Conservation (phyloP, 2,888 invertebrate genomes). For the Cantharis lateralis region DNA sequence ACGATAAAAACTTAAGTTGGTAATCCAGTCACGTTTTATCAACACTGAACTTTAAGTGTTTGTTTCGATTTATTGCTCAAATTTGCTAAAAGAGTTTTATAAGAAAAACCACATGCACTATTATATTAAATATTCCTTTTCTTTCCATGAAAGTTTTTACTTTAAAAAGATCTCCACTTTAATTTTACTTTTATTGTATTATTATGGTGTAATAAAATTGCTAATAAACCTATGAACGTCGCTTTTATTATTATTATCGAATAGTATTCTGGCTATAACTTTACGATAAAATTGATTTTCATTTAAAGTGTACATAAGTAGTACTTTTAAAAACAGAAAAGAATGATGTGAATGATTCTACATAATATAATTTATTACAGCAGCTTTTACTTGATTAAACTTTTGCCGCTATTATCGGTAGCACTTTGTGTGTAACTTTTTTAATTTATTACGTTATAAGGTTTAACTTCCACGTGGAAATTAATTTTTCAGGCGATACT, state of each 20-base stretch:
- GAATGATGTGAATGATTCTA: background rate
- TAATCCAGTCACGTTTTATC: constrained; percentile 15
- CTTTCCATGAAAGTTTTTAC: background rate
- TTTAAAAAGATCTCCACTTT: background rate
- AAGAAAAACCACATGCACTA: background rate
- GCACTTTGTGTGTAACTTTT: background rate
- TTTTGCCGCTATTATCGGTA: background rate
- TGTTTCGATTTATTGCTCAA: constrained; percentile 12
- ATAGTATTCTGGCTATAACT: background rate
- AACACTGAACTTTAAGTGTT: constrained; percentile 10
- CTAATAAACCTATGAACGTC: background rate
- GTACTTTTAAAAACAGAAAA: background rate
- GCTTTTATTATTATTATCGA: background rate
- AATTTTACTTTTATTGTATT: background rate
- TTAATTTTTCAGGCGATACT: background rate
- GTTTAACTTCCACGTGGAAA: background rate
- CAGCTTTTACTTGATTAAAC: background rate
- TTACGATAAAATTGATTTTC: background rate
- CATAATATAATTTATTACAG: background rate
- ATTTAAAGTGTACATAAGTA: background rate
- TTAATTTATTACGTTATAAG: background rate
- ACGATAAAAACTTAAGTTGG: background rate
- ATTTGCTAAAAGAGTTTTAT: constrained; percentile 8
- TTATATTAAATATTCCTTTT: constrained; percentile 1
- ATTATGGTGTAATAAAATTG: background rate